Conservation (phyloP, 2,113 vertebrate species). For the Pangasianodon gigas region DNA sequence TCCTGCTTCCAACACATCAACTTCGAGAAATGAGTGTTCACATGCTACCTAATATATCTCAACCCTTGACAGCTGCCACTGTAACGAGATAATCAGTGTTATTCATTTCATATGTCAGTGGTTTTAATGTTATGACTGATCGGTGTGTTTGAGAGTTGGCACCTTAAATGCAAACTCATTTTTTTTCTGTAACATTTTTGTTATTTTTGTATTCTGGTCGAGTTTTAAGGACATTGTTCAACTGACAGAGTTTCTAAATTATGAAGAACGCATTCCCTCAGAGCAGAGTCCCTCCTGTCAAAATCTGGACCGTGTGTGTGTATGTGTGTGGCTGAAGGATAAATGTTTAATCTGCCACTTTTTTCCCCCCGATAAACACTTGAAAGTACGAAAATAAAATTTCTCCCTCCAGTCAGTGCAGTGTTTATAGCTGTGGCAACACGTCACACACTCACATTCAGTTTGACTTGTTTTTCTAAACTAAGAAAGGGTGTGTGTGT, state of each 20-base stretch:
- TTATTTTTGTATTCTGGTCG: conserved; percentile 1
- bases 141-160: not conserved
- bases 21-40: too few relatives aligned
- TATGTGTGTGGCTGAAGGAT: not conserved
- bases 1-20: too few relatives aligned
- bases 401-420: not conserved
- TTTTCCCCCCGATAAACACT: conserved; percentile 21
- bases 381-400: conserved; percentile 1
- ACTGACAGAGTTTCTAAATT: not conserved
- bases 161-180: not conserved
- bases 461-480: conserved; percentile 15
- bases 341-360: conserved; percentile 25
- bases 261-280: conserved; percentile 1
- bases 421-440: not conserved
- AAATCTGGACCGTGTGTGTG: not conserved
- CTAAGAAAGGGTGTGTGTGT: not conserved
- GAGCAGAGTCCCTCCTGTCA: not conserved
- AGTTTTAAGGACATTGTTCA: not conserved
- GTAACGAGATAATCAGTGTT: too few relatives aligned
- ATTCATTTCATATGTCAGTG: too few relatives aligned
- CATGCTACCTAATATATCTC: too few relatives aligned
- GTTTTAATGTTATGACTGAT: too few relatives aligned
- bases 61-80: too few relatives aligned
- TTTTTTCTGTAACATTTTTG: not conserved
- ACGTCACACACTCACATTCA: not conserved